Conservation (phyloP, 2,888 invertebrate species). For the Colostygia pectinataria region DNA sequence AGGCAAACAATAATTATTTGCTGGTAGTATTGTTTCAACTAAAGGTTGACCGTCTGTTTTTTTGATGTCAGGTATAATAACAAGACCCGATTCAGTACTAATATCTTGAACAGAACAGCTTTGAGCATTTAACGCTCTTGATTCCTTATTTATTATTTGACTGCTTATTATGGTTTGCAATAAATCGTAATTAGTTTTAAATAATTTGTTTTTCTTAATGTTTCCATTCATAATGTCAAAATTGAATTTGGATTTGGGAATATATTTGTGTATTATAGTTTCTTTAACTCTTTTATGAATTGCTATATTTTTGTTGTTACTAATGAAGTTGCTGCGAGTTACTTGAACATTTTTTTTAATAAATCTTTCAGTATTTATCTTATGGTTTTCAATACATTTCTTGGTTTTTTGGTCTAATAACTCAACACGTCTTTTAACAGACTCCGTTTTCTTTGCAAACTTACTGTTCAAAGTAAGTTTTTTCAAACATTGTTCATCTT, state of each 20-base stretch:
- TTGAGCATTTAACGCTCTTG: not conserved
- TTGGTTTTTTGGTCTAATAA: conserved; percentile 35
- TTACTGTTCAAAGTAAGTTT: conserved; percentile 30
- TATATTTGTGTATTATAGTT: conserved; percentile 36
- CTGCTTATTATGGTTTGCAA: conserved; percentile 52
- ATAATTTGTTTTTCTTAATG: conserved; percentile 24
- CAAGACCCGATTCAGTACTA: conserved; percentile 2
- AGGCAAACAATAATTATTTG: not conserved
- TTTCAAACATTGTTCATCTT: conserved; percentile 4
- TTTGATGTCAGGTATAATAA: not conserved
- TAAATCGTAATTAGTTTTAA: conserved; percentile 59
- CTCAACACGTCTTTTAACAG: conserved; percentile 40
- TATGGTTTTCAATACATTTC: conserved; percentile 24
- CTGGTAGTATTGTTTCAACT: not conserved
- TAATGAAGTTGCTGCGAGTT: conserved; percentile 24
- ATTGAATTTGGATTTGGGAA: conserved; percentile 22
- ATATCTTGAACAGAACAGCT: conserved; percentile 5
- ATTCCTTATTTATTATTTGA: conserved; percentile 30
- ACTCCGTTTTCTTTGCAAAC: conserved; percentile 39
- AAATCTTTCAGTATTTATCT: conserved; percentile 27
- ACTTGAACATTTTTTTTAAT: conserved; percentile 37
- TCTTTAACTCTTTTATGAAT: conserved; percentile 37
- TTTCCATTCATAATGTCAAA: not conserved
- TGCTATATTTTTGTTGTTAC: conserved; percentile 33
- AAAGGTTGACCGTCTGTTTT: not conserved